These are phyloP conservation scores for Colistium nudipinnis DNA, from an alignment of 2,113 vertebrate genomes.

Conservation along the genomic window DNA sequence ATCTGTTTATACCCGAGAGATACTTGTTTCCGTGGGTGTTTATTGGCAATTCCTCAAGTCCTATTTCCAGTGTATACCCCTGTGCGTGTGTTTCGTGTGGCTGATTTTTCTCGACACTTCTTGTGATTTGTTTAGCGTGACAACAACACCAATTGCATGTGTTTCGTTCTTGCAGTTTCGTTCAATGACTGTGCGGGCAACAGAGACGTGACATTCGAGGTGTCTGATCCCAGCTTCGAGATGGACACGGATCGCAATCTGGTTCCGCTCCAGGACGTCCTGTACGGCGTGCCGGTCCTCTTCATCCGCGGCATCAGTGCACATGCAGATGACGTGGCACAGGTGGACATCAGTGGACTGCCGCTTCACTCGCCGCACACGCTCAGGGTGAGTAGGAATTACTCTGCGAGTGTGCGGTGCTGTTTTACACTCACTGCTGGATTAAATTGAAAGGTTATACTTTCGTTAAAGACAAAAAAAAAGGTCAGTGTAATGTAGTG, in stretches of 20 bases:
- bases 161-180: slow-evolving; percentile 81
- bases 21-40: slow-evolving; percentile 23
- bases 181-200: slow-evolving; percentile 95
- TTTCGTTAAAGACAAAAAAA: slow-evolving; percentile 24
- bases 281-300: slow-evolving; percentile 77
- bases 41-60: slow-evolving; percentile 9
- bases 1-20: slow-evolving; percentile 28
- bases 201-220: slow-evolving; percentile 84
- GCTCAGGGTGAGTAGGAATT: slow-evolving; percentile 83
- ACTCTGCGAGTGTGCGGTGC: neutral
- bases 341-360: slow-evolving; percentile 83
- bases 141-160: slow-evolving; percentile 10
- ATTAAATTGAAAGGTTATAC: slow-evolving; percentile 22
- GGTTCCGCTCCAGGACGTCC: slow-evolving; percentile 82
- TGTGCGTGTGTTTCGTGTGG: neutral
- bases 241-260: slow-evolving; percentile 85
- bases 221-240: slow-evolving; percentile 89
- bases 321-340: slow-evolving; percentile 87
- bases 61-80: neutral
- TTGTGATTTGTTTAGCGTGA: neutral
- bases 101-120: neutral
- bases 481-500: slow-evolving; percentile 24
- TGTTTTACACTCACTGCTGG: neutral
- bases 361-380: slow-evolving; percentile 71
- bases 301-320: slow-evolving; percentile 85